Percentiles rank a stretch among this genome's conserved stretches.
phyloP scores from a whole-genome alignment of 1,140 invertebrate genomes.

The Drosophila biarmipes region DNA sequence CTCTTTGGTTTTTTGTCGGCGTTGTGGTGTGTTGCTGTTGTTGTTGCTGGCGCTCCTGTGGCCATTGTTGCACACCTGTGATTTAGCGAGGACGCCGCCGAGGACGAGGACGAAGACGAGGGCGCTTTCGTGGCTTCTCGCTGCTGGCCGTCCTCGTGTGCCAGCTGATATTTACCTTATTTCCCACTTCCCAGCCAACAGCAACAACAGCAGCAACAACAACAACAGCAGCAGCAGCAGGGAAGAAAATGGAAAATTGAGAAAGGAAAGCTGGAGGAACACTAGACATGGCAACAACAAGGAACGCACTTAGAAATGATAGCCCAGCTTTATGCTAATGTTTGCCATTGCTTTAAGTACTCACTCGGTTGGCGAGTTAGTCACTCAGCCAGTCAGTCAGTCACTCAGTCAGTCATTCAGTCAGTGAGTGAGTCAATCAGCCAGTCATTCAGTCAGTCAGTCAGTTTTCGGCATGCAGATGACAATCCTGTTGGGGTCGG shows the following conservation, averaged over 20 bases:
- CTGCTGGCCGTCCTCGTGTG: slow-evolving; percentile 45
- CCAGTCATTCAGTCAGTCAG: slow-evolving; percentile 7
- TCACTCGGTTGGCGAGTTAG: slow-evolving; percentile 44
- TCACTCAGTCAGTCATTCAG: slow-evolving; percentile 8
- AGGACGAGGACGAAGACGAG: slow-evolving; percentile 44
- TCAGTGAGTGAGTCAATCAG: slow-evolving; percentile 8
- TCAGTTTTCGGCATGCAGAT: slow-evolving; percentile 49
- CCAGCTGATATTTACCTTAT: slow-evolving; percentile 79
- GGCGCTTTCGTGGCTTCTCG: slow-evolving; percentile 30
- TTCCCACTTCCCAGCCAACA: slow-evolving; percentile 38
- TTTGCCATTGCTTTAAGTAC: slow-evolving; percentile 70
- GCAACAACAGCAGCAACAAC: slow-evolving; percentile 4
- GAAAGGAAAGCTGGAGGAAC: slow-evolving; percentile 48
- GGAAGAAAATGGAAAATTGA: slow-evolving; percentile 35
- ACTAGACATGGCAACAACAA: slow-evolving; percentile 64
- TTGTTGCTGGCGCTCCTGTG: slow-evolving; percentile 44
- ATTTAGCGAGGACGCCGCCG: slow-evolving; percentile 65
- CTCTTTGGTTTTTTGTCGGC: background rate
- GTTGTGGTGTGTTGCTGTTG: slow-evolving; percentile 9
- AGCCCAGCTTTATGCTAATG: slow-evolving; percentile 82
- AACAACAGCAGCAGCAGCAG: slow-evolving; percentile 2
- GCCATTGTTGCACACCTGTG: slow-evolving; percentile 71
- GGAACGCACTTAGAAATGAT: slow-evolving; percentile 76
- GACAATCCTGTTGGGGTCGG: slow-evolving; percentile 24
- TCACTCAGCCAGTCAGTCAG: slow-evolving; percentile 36